A percentile compares a stretch with the other conserved stretches of the same genome.
Conservation (phyloP, 53 echinoderm and acorn worm species). For the Astropecten irregularis region DNA sequence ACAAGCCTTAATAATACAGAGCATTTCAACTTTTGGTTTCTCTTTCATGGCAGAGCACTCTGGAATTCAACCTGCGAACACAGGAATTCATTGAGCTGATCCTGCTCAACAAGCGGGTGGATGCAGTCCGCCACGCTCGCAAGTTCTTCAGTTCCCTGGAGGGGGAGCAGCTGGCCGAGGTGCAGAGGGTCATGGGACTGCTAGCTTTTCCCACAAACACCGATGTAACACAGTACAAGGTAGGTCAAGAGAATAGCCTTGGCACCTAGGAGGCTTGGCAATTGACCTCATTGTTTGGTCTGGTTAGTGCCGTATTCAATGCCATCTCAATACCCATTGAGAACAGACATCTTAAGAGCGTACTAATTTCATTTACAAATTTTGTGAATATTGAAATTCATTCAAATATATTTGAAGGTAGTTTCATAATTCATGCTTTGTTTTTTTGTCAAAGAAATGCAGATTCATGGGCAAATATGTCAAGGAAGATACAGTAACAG, state of each 20-base stretch:
- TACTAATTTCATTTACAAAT: too few relatives aligned
- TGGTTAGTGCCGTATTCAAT: background rate
- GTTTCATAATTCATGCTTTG: too few relatives aligned
- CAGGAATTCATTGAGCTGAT: conserved; percentile 97
- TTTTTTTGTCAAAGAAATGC: too few relatives aligned
- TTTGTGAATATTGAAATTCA: too few relatives aligned
- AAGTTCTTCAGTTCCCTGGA: conserved; percentile 86
- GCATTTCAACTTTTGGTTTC: too few relatives aligned
- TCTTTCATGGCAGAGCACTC: conserved; percentile 74
- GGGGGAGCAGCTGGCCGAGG: conserved; percentile 74
- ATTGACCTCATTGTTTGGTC: background rate
- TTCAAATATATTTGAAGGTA: too few relatives aligned
- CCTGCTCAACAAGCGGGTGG: conserved; percentile 72
- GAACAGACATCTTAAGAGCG: background rate
- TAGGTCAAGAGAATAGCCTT: conserved; percentile 26
- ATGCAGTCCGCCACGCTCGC: conserved; percentile 90
- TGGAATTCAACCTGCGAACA: conserved; percentile 93
- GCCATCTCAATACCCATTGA: background rate
- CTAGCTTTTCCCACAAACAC: conserved; percentile 84
- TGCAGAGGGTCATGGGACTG: conserved; percentile 92
- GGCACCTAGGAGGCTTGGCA: too few relatives aligned
- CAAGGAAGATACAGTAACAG: too few relatives aligned
- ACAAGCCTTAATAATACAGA: too few relatives aligned
- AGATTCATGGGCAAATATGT: too few relatives aligned
- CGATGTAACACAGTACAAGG: conserved; percentile 82